Percentiles rank a stretch among this genome's conserved stretches.
phyloP scores from a whole-genome alignment of 2,888 invertebrate species.

The Tiliacea aurago region DNA sequence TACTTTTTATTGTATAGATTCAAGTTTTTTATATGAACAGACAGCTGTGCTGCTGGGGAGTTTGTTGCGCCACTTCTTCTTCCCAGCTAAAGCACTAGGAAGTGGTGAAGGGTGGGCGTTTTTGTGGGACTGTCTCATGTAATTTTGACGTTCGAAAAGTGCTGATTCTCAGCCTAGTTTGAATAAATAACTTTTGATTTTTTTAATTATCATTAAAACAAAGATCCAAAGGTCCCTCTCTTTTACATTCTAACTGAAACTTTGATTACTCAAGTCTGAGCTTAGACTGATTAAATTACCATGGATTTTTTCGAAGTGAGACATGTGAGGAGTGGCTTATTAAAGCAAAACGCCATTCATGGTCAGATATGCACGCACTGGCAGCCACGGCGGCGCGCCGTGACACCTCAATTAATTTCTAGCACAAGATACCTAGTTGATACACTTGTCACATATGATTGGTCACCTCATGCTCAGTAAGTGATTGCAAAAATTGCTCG shows the following conservation, averaged over 20 bases:
- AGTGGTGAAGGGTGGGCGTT: no score
- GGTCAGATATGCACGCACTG: constrained; percentile 67
- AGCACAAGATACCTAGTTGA: constrained; percentile 64
- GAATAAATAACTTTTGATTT: no score
- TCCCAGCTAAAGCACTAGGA: no score
- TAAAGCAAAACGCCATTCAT: constrained; percentile 61
- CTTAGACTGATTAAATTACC: constrained; percentile 1
- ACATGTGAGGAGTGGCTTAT: constrained; percentile 57
- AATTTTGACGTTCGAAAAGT: no score
- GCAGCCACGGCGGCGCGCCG: constrained; percentile 66
- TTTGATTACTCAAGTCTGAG: not conserved
- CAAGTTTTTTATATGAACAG: no score
- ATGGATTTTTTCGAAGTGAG: constrained; percentile 32
- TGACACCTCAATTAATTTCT: constrained; percentile 67
- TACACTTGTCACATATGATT: constrained; percentile 63
- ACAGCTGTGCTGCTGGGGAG: no score
- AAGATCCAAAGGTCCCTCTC: not conserved
- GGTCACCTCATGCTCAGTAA: constrained; percentile 45
- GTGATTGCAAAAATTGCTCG: no score
- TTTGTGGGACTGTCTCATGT: no score
- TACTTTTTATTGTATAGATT: no score
- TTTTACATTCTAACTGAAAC: constrained; percentile 1
- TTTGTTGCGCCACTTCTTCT: no score
- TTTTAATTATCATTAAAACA: constrained; percentile 11
- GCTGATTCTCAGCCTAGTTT: no score